phyloP scores from a whole-genome alignment of 2,113 vertebrate species.

The Cephalophus harveyi region DNA sequence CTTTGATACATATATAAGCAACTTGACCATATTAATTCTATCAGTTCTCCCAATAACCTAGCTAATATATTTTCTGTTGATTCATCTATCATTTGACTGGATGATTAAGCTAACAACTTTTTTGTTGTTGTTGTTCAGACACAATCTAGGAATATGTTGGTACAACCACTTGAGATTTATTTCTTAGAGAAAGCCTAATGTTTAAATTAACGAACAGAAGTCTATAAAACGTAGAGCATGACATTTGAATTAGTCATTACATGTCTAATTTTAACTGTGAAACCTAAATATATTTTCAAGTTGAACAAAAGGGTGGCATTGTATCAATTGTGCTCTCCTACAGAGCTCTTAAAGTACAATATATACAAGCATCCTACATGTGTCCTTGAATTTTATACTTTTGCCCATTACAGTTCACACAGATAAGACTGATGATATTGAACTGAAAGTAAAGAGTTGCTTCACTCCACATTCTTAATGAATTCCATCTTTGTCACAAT shows the following conservation, averaged over 20 bases:
- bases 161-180: background rate
- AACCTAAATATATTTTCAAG: background rate
- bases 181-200: background rate
- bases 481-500: background rate
- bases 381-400: background rate
- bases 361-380: background rate
- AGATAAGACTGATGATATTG: background rate
- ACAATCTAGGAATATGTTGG: background rate
- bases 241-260: background rate
- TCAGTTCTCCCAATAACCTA: background rate
- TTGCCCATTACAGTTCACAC: background rate
- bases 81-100: background rate
- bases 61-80: background rate
- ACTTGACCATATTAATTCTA: background rate
- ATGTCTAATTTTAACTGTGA: background rate
- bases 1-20: background rate
- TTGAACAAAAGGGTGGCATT: background rate
- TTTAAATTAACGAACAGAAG: background rate
- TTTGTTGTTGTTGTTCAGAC: background rate
- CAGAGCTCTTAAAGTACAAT: background rate
- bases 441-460: background rate
- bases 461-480: conserved; percentile 4
- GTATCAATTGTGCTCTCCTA: background rate
- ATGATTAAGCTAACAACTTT: background rate
- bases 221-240: background rate